Evolutionary conservation across 2,888 invertebrate genomes (phyloP).

Genomic region (Apotomis capreana): DNA sequence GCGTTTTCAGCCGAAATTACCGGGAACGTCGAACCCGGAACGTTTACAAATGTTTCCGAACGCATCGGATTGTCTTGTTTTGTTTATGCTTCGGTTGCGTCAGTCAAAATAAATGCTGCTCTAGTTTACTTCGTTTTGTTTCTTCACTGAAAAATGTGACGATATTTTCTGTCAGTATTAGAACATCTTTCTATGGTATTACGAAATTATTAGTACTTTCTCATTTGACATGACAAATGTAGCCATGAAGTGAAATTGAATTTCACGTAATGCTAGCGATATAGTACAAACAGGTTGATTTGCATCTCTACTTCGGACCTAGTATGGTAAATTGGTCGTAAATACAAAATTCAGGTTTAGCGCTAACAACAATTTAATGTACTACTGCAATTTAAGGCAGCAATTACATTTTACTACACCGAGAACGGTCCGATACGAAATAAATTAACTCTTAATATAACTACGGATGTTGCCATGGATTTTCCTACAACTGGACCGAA

Average conservation of each 20-base stretch:
- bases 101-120: conserved; percentile 30
- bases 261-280: conserved; percentile 14
- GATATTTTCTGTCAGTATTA: neutral
- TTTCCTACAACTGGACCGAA: neutral
- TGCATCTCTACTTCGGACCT: conserved; percentile 21
- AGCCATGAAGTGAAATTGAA: conserved; percentile 32
- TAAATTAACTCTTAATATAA: conserved; percentile 1
- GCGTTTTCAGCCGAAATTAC: conserved; percentile 39
- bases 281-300: conserved; percentile 21
- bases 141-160: conserved; percentile 8
- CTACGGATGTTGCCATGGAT: neutral
- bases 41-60: conserved; percentile 26
- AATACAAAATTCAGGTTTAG: conserved; percentile 30
- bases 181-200: too few relatives aligned
- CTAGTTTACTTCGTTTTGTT: conserved; percentile 12
- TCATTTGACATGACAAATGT: conserved; percentile 25
- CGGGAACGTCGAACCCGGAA: conserved; percentile 42
- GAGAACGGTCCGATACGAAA: conserved; percentile 3
- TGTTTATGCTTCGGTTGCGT: conserved; percentile 35
- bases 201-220: conserved; percentile 9
- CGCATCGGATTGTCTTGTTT: conserved; percentile 33
- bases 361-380: conserved; percentile 24
- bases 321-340: conserved; percentile 30
- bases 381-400: conserved; percentile 10
- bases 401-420: conserved; percentile 18